A percentile compares a stretch with the other conserved stretches of the same genome.
These are phyloP conservation scores for Macaria liturata DNA, from an alignment of 2,888 invertebrate genomes.

Conservation along the genomic window DNA sequence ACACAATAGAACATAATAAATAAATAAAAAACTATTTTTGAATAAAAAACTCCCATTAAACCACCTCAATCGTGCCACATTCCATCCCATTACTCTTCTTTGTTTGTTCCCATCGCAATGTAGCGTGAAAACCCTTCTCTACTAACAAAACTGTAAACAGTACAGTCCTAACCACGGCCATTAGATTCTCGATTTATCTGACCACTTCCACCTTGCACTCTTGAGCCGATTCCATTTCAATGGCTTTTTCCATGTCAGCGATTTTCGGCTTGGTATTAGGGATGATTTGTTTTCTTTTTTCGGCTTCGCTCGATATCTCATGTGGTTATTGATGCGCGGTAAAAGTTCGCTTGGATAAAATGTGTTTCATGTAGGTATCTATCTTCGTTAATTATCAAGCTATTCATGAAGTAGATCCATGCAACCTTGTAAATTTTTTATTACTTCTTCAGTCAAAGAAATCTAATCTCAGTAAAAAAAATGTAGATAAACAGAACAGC, in stretches of 20 bases:
- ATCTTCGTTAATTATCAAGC: too few species aligned
- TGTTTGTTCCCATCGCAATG: slow-evolving; percentile 9
- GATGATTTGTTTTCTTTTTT: slow-evolving; percentile 50
- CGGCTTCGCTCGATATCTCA: slow-evolving; percentile 13
- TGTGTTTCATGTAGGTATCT: too few species aligned
- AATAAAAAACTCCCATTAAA: too few species aligned
- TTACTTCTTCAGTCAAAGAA: too few species aligned
- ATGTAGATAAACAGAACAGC: too few species aligned
- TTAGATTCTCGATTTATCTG: slow-evolving; percentile 56
- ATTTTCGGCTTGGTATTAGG: slow-evolving; percentile 57
- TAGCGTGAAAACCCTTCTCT: slow-evolving; percentile 8
- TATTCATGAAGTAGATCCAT: too few species aligned
- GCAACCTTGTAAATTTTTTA: too few species aligned
- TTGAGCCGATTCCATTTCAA: slow-evolving; percentile 29
- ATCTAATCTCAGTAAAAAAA: too few species aligned
- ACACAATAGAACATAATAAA: too few species aligned
- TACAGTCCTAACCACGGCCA: slow-evolving; percentile 33
- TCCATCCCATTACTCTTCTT: slow-evolving; percentile 5
- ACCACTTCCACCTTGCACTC: slow-evolving; percentile 58
- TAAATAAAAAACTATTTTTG: too few species aligned
- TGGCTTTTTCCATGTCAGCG: slow-evolving; percentile 63
- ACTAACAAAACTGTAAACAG: slow-evolving; percentile 24
- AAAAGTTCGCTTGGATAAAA: slow-evolving; percentile 23
- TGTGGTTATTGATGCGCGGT: slow-evolving; percentile 32
- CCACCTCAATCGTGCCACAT: too few species aligned